A percentile compares a stretch with the other conserved stretches of the same genome.
phyloP scores from a whole-genome alignment of 1,140 invertebrate species.

The Gryon sp. region DNA sequence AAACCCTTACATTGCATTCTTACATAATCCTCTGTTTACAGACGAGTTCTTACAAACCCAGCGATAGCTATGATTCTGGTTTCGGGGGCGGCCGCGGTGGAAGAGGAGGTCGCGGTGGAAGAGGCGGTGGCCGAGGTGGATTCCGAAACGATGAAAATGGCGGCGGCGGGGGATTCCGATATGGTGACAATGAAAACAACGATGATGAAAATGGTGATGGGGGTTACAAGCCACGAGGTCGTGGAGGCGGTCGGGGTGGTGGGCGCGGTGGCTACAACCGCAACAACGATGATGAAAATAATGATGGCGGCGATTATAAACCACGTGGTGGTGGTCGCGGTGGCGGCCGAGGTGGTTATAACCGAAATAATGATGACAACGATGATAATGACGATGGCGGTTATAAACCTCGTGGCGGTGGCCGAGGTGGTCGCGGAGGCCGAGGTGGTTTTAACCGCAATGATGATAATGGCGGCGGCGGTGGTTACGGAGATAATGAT shows the following conservation, averaged over 20 bases:
- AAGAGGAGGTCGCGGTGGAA: not conserved
- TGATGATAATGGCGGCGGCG: slow-evolving; percentile 17
- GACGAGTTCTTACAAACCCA: too few species aligned
- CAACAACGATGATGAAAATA: slow-evolving; percentile 9
- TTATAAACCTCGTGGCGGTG: slow-evolving; percentile 5
- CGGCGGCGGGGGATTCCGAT: not conserved
- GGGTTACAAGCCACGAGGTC: not conserved
- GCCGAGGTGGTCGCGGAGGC: slow-evolving; percentile 26
- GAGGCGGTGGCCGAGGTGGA: not conserved
- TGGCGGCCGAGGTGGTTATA: slow-evolving; percentile 28
- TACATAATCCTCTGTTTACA: not conserved
- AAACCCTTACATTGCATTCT: too few species aligned
- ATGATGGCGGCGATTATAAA: slow-evolving; percentile 2
- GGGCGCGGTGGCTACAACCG: slow-evolving; percentile 1
- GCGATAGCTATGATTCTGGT: not conserved
- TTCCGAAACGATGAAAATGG: not conserved
- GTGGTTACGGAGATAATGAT: not conserved
- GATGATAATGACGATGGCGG: slow-evolving; percentile 9
- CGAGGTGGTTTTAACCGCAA: not conserved
- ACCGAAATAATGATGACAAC: not conserved
- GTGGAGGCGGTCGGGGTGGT: not conserved
- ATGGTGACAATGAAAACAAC: not conserved
- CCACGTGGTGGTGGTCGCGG: slow-evolving; percentile 35
- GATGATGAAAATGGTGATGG: not conserved
- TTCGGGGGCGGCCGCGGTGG: not conserved